A percentile compares a stretch with the other conserved stretches of the same genome.
Evolutionary conservation across 2,888 invertebrate genomes (phyloP).

Genomic region (Leucoma salicis): DNA sequence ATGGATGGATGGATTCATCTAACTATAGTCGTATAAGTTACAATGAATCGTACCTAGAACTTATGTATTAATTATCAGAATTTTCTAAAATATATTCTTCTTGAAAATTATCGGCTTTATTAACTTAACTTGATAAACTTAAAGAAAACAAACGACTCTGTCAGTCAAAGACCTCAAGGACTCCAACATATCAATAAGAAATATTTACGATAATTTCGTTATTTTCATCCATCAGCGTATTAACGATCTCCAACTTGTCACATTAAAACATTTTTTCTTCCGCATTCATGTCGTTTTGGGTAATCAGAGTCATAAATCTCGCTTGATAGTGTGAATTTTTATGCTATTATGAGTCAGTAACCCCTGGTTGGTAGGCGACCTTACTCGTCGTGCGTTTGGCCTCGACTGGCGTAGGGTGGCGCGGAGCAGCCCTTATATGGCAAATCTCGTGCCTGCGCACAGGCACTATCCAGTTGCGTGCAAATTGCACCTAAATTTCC

Average conservation of each 20-base stretch:
- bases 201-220: constrained; percentile 27
- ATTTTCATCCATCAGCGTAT: constrained; percentile 40
- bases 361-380: constrained; percentile 51
- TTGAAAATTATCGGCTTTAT: too few relatives aligned
- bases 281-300: constrained; percentile 51
- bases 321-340: constrained; percentile 58
- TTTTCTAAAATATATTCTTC: too few relatives aligned
- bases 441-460: constrained; percentile 29
- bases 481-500: constrained; percentile 53
- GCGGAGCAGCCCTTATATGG: constrained; percentile 54
- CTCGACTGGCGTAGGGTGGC: constrained; percentile 49
- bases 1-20: too few relatives aligned
- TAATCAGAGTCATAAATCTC: constrained; percentile 59
- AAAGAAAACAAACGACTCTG: constrained; percentile 18
- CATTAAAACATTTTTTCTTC: constrained; percentile 50
- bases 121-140: background rate
- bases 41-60: too few relatives aligned
- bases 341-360: constrained; percentile 58
- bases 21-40: too few relatives aligned
- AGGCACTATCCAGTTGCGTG: constrained; percentile 59
- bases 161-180: constrained; percentile 29
- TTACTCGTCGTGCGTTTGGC: constrained; percentile 42
- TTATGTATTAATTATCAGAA: too few relatives aligned
- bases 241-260: constrained; percentile 31
- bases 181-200: constrained; percentile 19